Base-by-base conservation (phyloP, 2,113 vertebrate genomes). In the Aegotheles bennettii region DNA sequence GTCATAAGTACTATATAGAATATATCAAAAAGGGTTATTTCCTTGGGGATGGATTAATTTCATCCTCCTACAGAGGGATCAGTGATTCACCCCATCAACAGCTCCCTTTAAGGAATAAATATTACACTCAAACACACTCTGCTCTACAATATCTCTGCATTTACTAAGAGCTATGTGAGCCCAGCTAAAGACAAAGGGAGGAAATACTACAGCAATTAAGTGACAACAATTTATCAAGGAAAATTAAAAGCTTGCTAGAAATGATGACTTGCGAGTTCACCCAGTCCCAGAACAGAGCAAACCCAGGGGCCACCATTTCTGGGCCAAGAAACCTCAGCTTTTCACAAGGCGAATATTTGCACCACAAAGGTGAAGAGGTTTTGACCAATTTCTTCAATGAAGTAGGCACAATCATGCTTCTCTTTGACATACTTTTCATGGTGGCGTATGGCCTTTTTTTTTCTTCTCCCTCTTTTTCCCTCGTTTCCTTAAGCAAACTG, bases 371-470 rank as follows among this genome's bases (percentile, higher is more conserved):
- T 81, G n/a, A 89, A 38, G 14, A 50, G 35, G 2, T 78, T 86
- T 67, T 45, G 40, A 63, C 18, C 17, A 45, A 28, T 83, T 95
- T 56, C 31, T 74, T 68, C 33, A 71, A 31, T 36, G 43, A 13
- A 23, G 6, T 43, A 38, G 29, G 25, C 47, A 71, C 20, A 65
- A 71, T 5, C 15, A 19, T 53, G 9, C 29, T 87, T 88, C 24
- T 78, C 25, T 85, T 43, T 71, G 43, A 51, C 36, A 50, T n/a
- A n/a, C n/a, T n/a, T n/a, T n/a, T 3, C 4, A 70, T 28, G 15
- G 31, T 67, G 24, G 1, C 0, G 0, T 60, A 19, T 45, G 16
- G 8, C 18, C 9, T 42, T 36, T 51, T 60, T 43, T 16, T 3
- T 33, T 1, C 13, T n/a, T 76, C 26, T 64, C 43, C 23, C 11